A percentile compares a stretch with the other conserved stretches of the same genome.
These are phyloP conservation scores for Monochamus alternatus DNA, from an alignment of 2,888 invertebrate species.

Conservation along the genomic window DNA sequence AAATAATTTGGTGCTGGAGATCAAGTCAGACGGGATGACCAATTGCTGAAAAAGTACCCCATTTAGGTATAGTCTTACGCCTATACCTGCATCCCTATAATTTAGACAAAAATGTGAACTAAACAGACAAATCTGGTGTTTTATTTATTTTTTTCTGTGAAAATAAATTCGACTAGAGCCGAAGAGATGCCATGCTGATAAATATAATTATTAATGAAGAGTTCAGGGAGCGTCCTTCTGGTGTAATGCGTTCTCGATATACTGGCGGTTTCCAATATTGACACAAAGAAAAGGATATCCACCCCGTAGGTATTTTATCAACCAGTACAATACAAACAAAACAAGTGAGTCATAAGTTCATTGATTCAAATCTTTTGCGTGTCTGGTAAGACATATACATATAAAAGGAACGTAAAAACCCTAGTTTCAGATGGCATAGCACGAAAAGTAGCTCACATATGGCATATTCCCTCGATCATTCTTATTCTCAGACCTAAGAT, in stretches of 20 bases:
- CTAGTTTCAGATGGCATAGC: slow-evolving; percentile 2
- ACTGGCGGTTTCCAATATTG: background rate
- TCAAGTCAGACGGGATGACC: too few species aligned
- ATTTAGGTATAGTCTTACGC: too few species aligned
- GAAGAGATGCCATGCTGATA: background rate
- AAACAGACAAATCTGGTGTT: background rate
- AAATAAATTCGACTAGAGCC: background rate
- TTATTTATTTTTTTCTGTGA: background rate
- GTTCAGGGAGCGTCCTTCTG: slow-evolving; percentile 5
- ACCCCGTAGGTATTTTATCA: background rate
- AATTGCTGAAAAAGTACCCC: too few species aligned
- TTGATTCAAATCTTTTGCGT: slow-evolving; percentile 45
- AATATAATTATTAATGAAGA: slow-evolving; percentile 8
- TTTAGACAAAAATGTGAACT: background rate
- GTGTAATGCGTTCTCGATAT: background rate
- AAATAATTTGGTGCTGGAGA: too few species aligned
- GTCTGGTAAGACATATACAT: slow-evolving; percentile 19
- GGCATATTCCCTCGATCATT: slow-evolving; percentile 11
- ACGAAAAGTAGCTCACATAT: background rate
- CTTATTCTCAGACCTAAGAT: slow-evolving; percentile 11
- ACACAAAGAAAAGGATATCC: slow-evolving; percentile 1
- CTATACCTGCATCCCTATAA: too few species aligned
- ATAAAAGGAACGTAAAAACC: slow-evolving; percentile 20
- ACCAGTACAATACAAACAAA: slow-evolving; percentile 43
- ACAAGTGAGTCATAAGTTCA: slow-evolving; percentile 51